Evolutionary conservation across 2,797 vertebrate genomes (phyloP), one percentile per base, ranked within the genome.

Genomic region (Phaenicophaeus curvirostris): DNA sequence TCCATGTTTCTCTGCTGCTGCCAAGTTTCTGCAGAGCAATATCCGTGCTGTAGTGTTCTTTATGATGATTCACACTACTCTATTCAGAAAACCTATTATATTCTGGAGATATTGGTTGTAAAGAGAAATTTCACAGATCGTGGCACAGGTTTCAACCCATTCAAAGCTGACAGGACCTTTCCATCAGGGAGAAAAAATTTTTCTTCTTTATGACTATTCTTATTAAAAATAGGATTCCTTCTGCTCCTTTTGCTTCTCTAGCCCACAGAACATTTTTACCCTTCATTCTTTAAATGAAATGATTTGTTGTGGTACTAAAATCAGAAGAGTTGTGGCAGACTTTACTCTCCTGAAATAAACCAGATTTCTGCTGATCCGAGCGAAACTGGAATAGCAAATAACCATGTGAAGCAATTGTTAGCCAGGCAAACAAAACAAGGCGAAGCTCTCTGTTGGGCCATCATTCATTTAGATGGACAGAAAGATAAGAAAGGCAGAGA

Each of bases 161-260:
- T 93, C 79, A 53, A 89, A 94, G 39, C 69, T 89, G 93, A 93
- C 92, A 95, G 66, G 78, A 37, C 82, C 85, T 66, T 86, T 96
- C 92, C 79, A 94, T 95, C 94, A 94, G 35, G 41, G 58, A 87
- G 66, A 71, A 77, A 25, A 46, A 65, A 27, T 93, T 93, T 75
- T 69, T 93, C 85, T 82, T 74, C 87, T 94, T 92, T 91, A 88
- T 63, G 76, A 69, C 72, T 79, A 15, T 73, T 94, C 62, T 89
- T 83, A 89, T 92, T 93, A 94, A 94, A 92, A 71, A 6, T 31
- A 84, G 59, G 71, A 41, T 53, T 84, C 51, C 58, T 95, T 83
- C 87, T 67, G 35, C 85, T 84, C 59, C 51, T 84, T 81, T 81
- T 63, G 63, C 62, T 73, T 73, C 80, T 62, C 59, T 23, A 67